Conservation (phyloP, 2,888 invertebrate species). For the Girardia tigrina region DNA sequence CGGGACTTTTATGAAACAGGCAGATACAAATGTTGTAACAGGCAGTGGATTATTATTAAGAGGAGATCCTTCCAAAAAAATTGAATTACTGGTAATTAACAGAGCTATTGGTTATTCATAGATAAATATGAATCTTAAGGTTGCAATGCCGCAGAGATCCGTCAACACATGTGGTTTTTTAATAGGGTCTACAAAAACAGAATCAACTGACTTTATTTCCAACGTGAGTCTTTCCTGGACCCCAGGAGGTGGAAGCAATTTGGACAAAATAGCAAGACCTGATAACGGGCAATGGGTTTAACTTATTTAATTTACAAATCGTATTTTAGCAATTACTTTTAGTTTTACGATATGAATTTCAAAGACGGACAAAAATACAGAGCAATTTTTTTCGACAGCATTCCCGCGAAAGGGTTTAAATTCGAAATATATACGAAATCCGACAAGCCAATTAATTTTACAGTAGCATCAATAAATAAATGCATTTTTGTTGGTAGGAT, state of each 20-base stretch:
- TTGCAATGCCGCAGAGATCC: neutral
- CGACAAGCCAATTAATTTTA: neutral
- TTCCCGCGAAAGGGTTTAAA: neutral
- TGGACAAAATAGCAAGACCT: neutral
- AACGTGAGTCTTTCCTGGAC: neutral
- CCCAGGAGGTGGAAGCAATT: neutral
- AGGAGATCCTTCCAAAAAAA: neutral
- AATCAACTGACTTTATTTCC: neutral
- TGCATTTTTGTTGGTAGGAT: slow-evolving; percentile 1
- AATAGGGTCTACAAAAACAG: slow-evolving; percentile 7
- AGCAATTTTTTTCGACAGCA: slow-evolving; percentile 24
- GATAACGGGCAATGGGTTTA: neutral
- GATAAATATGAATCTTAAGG: neutral
- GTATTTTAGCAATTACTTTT: neutral
- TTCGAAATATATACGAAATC: neutral
- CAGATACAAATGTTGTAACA: neutral
- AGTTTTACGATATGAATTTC: neutral
- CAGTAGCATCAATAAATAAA: neutral
- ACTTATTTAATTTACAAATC: neutral
- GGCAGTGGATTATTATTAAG: neutral
- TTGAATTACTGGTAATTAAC: neutral
- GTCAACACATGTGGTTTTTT: slow-evolving; percentile 6
- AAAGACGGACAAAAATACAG: neutral
- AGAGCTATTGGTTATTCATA: too few species aligned
- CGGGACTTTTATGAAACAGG: neutral